Conservation (phyloP, 2,797 vertebrate genomes). For the Oophaga sylvatica region DNA sequence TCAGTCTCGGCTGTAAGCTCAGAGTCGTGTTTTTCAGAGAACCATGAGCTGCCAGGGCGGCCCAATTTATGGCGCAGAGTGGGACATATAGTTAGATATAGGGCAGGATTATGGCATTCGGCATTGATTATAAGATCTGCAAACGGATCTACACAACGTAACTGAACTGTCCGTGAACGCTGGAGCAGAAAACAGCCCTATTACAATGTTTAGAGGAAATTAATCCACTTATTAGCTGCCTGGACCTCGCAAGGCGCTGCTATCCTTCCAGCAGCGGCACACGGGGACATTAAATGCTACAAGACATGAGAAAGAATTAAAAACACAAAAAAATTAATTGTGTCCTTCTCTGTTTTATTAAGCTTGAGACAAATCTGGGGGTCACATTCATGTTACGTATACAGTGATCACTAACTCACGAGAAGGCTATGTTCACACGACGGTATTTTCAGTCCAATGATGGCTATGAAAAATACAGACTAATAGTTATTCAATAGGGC, state of each 20-base stretch:
- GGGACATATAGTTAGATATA: slow-evolving; percentile 46
- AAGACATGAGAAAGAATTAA: not conserved
- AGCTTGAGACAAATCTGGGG: not conserved
- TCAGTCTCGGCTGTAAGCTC: slow-evolving; percentile 46
- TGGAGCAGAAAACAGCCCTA: slow-evolving; percentile 35
- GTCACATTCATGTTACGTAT: not conserved
- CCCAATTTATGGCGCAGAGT: slow-evolving; percentile 50
- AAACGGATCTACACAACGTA: slow-evolving; percentile 33
- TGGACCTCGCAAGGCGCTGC: not conserved
- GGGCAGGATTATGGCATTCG: slow-evolving; percentile 18
- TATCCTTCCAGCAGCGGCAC: not conserved
- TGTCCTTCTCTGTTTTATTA: too few species aligned
- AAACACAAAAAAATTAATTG: not conserved
- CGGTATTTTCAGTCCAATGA: too few species aligned
- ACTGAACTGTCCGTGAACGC: slow-evolving; percentile 27
- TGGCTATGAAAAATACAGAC: too few species aligned
- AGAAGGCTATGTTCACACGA: too few species aligned
- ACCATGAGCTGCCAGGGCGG: slow-evolving; percentile 41
- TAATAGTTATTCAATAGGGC: too few species aligned
- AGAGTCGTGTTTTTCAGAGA: slow-evolving; percentile 55
- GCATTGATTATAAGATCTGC: slow-evolving; percentile 47
- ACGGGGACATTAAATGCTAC: not conserved
- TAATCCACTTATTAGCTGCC: slow-evolving; percentile 21
- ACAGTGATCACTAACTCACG: too few species aligned
- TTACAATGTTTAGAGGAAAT: slow-evolving; percentile 47